phyloP scores from a whole-genome alignment of 2,888 invertebrate species.

The Prosapia bicincta region DNA sequence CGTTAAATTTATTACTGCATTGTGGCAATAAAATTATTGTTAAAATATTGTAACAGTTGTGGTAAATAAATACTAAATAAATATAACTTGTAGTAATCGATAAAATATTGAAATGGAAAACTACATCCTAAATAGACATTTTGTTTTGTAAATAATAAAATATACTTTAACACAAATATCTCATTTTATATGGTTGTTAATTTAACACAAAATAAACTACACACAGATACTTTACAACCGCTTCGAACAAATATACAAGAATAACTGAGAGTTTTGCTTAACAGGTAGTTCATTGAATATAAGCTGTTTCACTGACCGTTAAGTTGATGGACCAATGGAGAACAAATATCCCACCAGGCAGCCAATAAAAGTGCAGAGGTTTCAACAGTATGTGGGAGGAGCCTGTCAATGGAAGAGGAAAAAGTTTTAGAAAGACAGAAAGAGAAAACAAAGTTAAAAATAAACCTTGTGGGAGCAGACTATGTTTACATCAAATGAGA shows the following conservation, averaged over 20 bases:
- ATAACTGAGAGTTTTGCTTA: background rate
- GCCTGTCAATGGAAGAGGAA: background rate
- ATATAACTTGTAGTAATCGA: too few species aligned
- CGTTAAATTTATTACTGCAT: too few species aligned
- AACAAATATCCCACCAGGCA: background rate
- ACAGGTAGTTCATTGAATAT: conserved; percentile 2
- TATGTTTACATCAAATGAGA: background rate
- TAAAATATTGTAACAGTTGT: too few species aligned
- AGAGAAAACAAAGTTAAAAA: background rate
- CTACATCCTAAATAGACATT: too few species aligned
- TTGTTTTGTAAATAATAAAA: too few species aligned
- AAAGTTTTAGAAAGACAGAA: background rate
- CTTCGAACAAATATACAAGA: background rate
- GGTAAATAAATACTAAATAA: too few species aligned
- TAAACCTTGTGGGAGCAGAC: background rate
- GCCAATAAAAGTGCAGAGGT: background rate
- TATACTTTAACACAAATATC: too few species aligned
- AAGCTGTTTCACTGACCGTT: background rate
- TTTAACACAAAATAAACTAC: too few species aligned
- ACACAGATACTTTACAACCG: background rate
- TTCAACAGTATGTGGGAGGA: background rate
- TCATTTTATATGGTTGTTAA: too few species aligned
- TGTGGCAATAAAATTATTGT: too few species aligned
- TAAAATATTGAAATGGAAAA: too few species aligned
- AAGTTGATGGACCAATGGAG: background rate